Base-by-base conservation (phyloP, 2,113 vertebrate genomes). In the Pangasianodon gigas region DNA sequence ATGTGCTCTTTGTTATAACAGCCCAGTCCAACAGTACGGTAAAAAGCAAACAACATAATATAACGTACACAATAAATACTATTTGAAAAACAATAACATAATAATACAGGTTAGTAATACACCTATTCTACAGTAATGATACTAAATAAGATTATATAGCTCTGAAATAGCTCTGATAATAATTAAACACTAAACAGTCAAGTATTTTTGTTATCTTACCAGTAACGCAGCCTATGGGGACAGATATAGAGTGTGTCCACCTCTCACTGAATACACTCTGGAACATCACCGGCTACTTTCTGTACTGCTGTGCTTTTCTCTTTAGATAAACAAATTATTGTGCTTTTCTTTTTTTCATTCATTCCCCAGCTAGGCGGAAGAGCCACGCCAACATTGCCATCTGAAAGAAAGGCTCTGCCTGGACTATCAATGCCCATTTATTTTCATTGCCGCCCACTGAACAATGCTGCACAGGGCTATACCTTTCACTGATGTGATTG, bases 261-360 rank as follows among this genome's bases (percentile, higher is more conserved):
- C 32, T 84, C 37, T 58, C 37, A 32, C n/a, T 82, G 51, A 32
- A 65, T 77, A 48, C n/a, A 52, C 6, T 37, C 51, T 11, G 51
- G 65, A 85, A 32, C 32, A n/a, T 65, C 51, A 44, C 19, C 65
- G 58, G 51, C 6, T 41, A 32, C 16, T 44, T 48, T 81, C 58
- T 79, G 7, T 41, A 81, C 79, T 24, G 37, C 54, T 85, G 52
- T 84, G 85, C 75, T 71, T 51, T 88, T 58, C 65, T 52, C 83
- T 54, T 84, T 84, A 83, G 52, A 80, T 85, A 48, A 91, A 90
- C 46, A 84, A 54, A 80, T 87, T 88, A 92, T 93, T 92, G 90
- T 90, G 60, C 83, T 69, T 81, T 81, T 65, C 48, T 84, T 24
- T 26, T 3, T 37, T 80, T 58, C 75, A 44, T 54, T 86, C 80